These are phyloP conservation scores for Kobus ellipsiprymnus DNA, from an alignment of 2,113 vertebrate genomes.

Conservation along the genomic window DNA sequence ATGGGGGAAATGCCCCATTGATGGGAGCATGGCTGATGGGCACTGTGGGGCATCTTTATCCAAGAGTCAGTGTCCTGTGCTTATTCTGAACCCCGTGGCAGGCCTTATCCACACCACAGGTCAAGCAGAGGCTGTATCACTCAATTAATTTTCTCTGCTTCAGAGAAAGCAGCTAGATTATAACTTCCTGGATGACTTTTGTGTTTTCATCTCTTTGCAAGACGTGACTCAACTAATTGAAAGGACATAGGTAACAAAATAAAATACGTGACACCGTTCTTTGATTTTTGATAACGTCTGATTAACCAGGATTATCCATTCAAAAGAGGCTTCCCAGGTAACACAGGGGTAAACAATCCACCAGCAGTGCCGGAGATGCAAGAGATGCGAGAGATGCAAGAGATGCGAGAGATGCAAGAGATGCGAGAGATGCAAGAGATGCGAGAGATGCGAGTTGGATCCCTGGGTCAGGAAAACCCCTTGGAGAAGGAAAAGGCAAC, in stretches of 20 bases:
- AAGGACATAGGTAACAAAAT: background rate
- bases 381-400: background rate
- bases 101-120: background rate
- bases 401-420: background rate
- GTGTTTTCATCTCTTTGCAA: background rate
- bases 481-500: background rate
- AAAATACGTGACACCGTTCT: background rate
- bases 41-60: background rate
- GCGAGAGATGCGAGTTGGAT: background rate
- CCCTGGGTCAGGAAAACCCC: background rate
- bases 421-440: background rate
- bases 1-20: fast-evolving
- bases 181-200: background rate
- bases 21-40: fast-evolving
- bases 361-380: background rate
- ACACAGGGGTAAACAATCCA: background rate
- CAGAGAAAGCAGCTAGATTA: background rate
- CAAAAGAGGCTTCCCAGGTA: background rate
- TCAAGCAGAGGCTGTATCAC: background rate
- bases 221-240: background rate
- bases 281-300: background rate
- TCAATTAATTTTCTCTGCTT: background rate
- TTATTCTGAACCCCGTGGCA: fast-evolving
- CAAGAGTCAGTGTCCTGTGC: fast-evolving
- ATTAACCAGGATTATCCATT: background rate